These are phyloP conservation scores for Himalopsyche tibetana DNA, from an alignment of 2,888 invertebrate species.

Conservation along the genomic window DNA sequence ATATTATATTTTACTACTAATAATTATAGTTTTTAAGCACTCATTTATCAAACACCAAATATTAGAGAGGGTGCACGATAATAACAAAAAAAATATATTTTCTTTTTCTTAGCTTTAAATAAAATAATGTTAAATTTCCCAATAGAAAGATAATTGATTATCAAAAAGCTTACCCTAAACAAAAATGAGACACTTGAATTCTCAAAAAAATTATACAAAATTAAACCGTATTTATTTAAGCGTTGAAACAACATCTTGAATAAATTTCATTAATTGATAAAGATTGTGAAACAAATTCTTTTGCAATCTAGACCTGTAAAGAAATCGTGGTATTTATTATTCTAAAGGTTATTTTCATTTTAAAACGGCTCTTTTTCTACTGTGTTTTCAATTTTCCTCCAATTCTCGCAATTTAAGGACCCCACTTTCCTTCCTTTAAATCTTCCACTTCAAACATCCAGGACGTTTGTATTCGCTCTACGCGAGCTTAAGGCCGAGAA, in stretches of 20 bases:
- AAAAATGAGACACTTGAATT: constrained; percentile 6
- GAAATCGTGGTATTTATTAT: constrained; percentile 26
- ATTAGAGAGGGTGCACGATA: no score
- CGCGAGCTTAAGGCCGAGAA: constrained; percentile 20
- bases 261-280: constrained; percentile 25
- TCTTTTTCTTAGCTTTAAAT: no score
- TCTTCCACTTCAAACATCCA: constrained; percentile 45
- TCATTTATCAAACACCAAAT: no score
- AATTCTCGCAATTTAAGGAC: not conserved
- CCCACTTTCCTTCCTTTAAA: constrained; percentile 3
- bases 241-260: constrained; percentile 20
- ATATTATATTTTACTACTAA: no score
- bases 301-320: not conserved
- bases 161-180: constrained; percentile 8
- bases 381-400: constrained; percentile 36
- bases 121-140: no score
- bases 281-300: constrained; percentile 12
- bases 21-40: no score
- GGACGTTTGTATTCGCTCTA: constrained; percentile 46
- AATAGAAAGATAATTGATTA: not conserved
- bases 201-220: constrained; percentile 2
- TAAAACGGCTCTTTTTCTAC: constrained; percentile 10
- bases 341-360: constrained; percentile 15
- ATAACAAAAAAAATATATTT: no score
- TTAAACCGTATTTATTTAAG: constrained; percentile 22